A percentile compares a stretch with the other conserved stretches of the same genome.
These are phyloP conservation scores for Schizaphis graminum DNA, from an alignment of 2,888 invertebrate species.

Conservation along the genomic window DNA sequence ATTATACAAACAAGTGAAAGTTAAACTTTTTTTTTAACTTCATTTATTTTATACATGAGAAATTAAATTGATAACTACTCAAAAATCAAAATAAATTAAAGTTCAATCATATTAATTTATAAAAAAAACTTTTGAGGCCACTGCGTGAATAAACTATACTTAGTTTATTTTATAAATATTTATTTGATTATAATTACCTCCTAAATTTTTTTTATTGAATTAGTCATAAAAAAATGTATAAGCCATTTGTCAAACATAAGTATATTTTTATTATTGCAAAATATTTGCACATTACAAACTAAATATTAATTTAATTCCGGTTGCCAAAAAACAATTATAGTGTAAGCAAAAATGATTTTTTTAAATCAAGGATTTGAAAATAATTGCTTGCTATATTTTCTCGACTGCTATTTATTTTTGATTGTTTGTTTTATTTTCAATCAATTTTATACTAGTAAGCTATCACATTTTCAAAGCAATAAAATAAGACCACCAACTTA, in stretches of 20 bases:
- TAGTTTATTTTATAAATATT: neutral
- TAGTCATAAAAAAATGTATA: neutral
- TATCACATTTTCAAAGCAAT: neutral
- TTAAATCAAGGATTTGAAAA: neutral
- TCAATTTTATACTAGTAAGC: neutral
- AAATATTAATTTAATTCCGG: neutral
- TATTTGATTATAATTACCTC: neutral
- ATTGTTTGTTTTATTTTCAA: constrained; percentile 25
- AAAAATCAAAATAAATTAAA: neutral
- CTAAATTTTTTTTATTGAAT: neutral
- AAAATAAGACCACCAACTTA: neutral
- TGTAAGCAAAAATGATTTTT: neutral
- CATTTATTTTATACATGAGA: neutral
- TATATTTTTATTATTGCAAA: neutral
- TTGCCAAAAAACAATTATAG: neutral
- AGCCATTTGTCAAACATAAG: neutral
- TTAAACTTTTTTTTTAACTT: neutral
- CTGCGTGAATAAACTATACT: neutral
- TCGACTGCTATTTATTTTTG: neutral
- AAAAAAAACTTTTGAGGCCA: neutral
- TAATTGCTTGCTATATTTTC: neutral
- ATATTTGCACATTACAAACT: neutral
- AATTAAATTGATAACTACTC: neutral
- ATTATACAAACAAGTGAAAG: constrained; percentile 41
- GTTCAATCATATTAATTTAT: neutral